These are phyloP conservation scores for Horisme vitalbata DNA, from an alignment of 2,888 invertebrate species.

Conservation along the genomic window DNA sequence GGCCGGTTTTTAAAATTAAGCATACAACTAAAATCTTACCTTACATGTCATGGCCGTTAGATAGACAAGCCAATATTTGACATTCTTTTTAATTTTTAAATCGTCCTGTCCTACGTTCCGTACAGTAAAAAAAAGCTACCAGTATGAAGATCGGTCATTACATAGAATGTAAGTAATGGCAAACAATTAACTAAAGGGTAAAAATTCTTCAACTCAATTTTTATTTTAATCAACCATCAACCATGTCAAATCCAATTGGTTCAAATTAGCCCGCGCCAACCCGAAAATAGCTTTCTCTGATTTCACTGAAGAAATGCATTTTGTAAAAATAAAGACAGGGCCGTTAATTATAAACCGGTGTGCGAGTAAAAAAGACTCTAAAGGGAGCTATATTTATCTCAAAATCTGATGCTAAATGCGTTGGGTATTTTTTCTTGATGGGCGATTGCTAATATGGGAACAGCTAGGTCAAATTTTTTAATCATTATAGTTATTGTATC, in stretches of 20 bases:
- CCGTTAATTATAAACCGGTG: slow-evolving; percentile 60
- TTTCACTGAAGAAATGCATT: slow-evolving; percentile 43
- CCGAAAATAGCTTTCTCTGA: slow-evolving; percentile 29
- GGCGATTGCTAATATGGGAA: not conserved
- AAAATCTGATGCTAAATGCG: slow-evolving; percentile 72
- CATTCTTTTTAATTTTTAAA: too few relatives aligned
- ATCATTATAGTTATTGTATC: not conserved
- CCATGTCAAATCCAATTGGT: slow-evolving; percentile 22
- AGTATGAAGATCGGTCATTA: too few relatives aligned
- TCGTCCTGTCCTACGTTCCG: too few relatives aligned
- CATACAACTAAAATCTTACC: too few relatives aligned
- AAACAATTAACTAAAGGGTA: too few relatives aligned
- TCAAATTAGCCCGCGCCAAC: slow-evolving; percentile 26
- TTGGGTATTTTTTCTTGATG: slow-evolving; percentile 50
- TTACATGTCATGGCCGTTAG: too few relatives aligned
- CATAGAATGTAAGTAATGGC: too few relatives aligned
- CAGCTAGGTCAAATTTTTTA: slow-evolving; percentile 5
- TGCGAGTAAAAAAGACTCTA: slow-evolving; percentile 47
- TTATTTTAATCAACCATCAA: slow-evolving; percentile 4
- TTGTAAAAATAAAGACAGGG: slow-evolving; percentile 48
- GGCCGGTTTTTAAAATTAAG: too few relatives aligned
- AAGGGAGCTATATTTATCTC: slow-evolving; percentile 73
- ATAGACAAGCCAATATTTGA: too few relatives aligned
- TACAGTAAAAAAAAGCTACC: too few relatives aligned
- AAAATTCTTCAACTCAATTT: not conserved